phyloP scores from a whole-genome alignment of 2,113 vertebrate genomes.

The Pteruthius melanotis region DNA sequence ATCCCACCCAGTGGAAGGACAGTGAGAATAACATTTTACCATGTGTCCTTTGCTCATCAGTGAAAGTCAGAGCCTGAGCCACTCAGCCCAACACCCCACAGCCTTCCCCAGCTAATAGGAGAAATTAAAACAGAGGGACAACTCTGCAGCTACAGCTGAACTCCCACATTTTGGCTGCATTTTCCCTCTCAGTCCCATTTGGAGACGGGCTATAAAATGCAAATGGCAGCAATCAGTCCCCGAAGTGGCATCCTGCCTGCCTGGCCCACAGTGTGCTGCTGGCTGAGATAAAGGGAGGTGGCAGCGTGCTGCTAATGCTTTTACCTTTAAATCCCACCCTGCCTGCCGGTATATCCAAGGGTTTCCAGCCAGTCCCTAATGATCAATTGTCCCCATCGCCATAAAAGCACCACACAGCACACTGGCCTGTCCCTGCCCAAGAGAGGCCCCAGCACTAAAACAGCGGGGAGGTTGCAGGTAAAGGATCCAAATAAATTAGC shows the following conservation, averaged over 20 bases:
- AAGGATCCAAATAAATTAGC: slow-evolving; percentile 34
- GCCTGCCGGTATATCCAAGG: not conserved
- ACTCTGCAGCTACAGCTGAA: not conserved
- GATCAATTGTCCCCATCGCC: slow-evolving; percentile 26
- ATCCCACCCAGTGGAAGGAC: not conserved
- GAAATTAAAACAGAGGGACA: not conserved
- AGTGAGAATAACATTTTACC: not conserved
- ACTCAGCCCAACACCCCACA: not conserved
- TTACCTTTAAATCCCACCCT: not conserved
- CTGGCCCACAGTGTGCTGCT: not conserved
- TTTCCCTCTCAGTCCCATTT: not conserved
- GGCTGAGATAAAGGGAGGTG: slow-evolving; percentile 15
- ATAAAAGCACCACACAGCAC: slow-evolving; percentile 9
- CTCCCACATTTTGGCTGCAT: not conserved
- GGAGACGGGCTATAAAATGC: not conserved
- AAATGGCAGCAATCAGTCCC: not conserved
- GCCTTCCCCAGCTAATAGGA: not conserved
- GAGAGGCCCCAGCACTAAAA: slow-evolving; percentile 38
- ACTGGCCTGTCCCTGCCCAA: not conserved
- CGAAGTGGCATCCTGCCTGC: not conserved
- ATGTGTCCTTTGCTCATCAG: not conserved
- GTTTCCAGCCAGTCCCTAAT: not conserved
- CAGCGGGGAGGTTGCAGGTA: slow-evolving; percentile 35
- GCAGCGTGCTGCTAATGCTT: not conserved
- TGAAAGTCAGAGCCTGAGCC: not conserved